Conservation (phyloP, 2,797 vertebrate species). For the Pseudochromis fuscus region DNA sequence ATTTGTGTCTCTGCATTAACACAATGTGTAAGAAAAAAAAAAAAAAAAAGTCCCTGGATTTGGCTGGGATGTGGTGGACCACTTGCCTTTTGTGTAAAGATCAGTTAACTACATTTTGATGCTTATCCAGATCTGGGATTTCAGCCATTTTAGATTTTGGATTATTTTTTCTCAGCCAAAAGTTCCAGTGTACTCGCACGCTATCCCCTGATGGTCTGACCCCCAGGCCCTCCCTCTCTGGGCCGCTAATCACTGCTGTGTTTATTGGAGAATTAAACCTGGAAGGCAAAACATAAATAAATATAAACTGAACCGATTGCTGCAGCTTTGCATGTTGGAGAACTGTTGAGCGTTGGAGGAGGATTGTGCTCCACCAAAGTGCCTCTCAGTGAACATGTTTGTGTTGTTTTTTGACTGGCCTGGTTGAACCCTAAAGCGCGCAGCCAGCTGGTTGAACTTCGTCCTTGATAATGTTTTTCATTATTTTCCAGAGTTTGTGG, state of each 20-base stretch:
- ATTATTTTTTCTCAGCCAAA: slow-evolving; percentile 35
- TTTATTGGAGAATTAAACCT: slow-evolving; percentile 50
- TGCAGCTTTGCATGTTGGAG: slow-evolving; percentile 5
- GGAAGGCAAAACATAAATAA: slow-evolving; percentile 50
- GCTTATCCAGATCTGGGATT: slow-evolving; percentile 55
- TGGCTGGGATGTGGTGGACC: slow-evolving; percentile 19
- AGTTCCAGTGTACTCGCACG: slow-evolving; percentile 6
- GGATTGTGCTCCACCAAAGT: background rate
- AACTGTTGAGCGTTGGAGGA: slow-evolving; percentile 6
- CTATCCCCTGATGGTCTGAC: slow-evolving; percentile 33
- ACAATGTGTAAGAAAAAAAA: slow-evolving; percentile 1
- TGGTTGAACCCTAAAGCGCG: slow-evolving; percentile 22
- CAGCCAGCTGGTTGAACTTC: slow-evolving; percentile 52
- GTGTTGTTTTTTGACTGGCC: slow-evolving; percentile 12
- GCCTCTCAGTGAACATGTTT: background rate
- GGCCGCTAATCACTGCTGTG: slow-evolving; percentile 20
- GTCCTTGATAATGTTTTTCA: slow-evolving; percentile 40
- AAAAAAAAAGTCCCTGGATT: background rate
- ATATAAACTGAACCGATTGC: slow-evolving; percentile 21
- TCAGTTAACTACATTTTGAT: slow-evolving; percentile 32
- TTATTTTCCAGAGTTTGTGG: slow-evolving; percentile 20
- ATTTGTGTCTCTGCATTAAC: slow-evolving; percentile 4
- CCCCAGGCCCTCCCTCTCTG: slow-evolving; percentile 15
- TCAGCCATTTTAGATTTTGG: slow-evolving; percentile 45
- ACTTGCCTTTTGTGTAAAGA: slow-evolving; percentile 32